Evolutionary conservation across 2,797 vertebrate genomes (phyloP).

Genomic region (Pseudochaenichthys georgianus): DNA sequence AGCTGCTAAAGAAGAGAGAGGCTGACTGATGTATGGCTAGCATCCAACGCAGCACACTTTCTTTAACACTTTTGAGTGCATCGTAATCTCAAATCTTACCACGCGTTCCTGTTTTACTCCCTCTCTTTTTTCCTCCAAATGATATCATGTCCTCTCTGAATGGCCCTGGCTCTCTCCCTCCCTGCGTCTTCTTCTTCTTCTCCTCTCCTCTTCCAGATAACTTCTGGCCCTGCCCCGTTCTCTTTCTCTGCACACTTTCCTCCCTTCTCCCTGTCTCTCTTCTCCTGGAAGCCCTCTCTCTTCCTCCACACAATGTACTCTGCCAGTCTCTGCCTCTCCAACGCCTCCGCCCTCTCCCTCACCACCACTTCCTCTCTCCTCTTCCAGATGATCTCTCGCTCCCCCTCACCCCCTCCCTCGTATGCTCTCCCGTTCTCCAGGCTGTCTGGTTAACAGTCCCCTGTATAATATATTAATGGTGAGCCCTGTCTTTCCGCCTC

Average conservation of each 20-base stretch:
- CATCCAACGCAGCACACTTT: conserved; percentile 53
- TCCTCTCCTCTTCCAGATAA: conserved; percentile 88
- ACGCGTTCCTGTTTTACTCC: conserved; percentile 56
- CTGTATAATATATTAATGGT: conserved; percentile 55
- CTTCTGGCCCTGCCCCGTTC: conserved; percentile 75
- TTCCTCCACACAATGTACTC: conserved; percentile 86
- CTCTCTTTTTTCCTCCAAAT: conserved; percentile 86
- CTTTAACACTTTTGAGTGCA: conserved; percentile 47
- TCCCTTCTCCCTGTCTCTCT: conserved; percentile 76
- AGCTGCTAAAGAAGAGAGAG: conserved; percentile 56
- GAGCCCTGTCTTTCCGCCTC: conserved; percentile 29
- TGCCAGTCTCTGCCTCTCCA: conserved; percentile 79
- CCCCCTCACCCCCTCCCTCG: conserved; percentile 82
- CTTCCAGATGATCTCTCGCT: conserved; percentile 82
- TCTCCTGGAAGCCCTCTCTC: conserved; percentile 89
- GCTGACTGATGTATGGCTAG: conserved; percentile 71
- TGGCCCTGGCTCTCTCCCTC: conserved; percentile 74
- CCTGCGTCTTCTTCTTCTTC: conserved; percentile 77
- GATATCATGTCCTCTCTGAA: conserved; percentile 81
- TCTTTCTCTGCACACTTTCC: conserved; percentile 67
- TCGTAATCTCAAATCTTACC: conserved; percentile 42
- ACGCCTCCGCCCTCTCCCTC: conserved; percentile 82
- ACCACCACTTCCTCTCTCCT: conserved; percentile 86
- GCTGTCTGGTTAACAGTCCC: conserved; percentile 80
- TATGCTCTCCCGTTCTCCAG: conserved; percentile 89